These are phyloP conservation scores for Globodera ellingtonae DNA, from an alignment of 1,140 invertebrate genomes.

Conservation along the genomic window DNA sequence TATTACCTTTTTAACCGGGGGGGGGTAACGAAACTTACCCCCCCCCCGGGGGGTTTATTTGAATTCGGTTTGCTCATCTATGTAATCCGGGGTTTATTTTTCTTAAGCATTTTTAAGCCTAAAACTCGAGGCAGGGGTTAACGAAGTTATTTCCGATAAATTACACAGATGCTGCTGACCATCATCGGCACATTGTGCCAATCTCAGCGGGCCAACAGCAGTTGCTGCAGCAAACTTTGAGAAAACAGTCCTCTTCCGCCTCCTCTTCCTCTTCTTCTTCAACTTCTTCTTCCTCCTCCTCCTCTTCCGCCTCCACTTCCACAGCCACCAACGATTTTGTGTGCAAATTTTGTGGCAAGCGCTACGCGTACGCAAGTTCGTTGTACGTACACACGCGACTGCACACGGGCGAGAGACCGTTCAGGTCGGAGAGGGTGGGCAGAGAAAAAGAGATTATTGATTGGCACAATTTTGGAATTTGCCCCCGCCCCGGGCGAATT, in stretches of 20 bases:
- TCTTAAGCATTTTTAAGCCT: no score
- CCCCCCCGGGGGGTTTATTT: no score
- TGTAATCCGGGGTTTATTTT: no score
- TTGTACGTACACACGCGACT: conserved; percentile 59
- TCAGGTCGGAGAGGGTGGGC: conserved; percentile 39
- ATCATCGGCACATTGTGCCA: background rate
- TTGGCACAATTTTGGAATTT: background rate
- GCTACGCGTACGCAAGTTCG: conserved; percentile 61
- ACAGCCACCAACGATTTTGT: conserved; percentile 47
- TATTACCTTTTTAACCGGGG: no score
- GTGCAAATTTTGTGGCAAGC: conserved; percentile 61
- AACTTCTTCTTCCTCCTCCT: background rate
- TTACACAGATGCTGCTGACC: background rate
- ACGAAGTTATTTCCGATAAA: no score
- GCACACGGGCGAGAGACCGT: conserved; percentile 61
- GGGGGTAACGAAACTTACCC: no score
- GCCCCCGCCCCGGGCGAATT: background rate
- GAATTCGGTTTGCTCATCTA: no score
- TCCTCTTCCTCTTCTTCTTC: conserved; percentile 10
- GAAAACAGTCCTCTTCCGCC: conserved; percentile 5
- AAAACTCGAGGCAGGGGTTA: no score
- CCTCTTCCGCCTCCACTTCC: background rate
- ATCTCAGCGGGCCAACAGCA: background rate
- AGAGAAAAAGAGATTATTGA: conserved; percentile 22
- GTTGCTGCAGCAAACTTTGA: background rate